Evolutionary conservation across 2,113 vertebrate genomes (phyloP).

Genomic region (Cisticola juncidis): DNA sequence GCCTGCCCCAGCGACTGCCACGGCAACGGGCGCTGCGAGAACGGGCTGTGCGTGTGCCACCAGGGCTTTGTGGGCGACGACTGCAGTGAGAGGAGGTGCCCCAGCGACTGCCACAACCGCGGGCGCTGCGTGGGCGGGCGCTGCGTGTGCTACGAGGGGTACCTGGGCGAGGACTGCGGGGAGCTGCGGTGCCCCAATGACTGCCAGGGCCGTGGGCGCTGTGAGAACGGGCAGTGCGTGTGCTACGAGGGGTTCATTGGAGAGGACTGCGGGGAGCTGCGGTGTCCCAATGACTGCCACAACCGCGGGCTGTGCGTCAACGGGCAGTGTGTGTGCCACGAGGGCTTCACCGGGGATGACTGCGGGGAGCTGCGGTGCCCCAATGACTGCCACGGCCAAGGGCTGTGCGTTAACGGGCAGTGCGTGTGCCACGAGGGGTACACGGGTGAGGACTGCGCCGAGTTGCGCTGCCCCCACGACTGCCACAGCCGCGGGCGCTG

Average conservation of each 20-base stretch:
- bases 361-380: slow-evolving; percentile 85
- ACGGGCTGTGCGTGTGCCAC: slow-evolving; percentile 85
- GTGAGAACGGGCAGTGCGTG: slow-evolving; percentile 82
- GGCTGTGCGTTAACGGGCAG: slow-evolving; percentile 84
- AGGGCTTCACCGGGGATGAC: slow-evolving; percentile 80
- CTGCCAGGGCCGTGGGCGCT: slow-evolving; percentile 82
- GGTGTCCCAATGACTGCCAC: slow-evolving; percentile 85
- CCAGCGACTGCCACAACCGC: slow-evolving; percentile 78
- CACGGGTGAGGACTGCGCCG: slow-evolving; percentile 80
- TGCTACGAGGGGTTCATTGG: slow-evolving; percentile 83
- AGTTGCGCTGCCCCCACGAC: slow-evolving; percentile 82
- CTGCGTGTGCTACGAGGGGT: slow-evolving; percentile 89
- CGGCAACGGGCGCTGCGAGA: slow-evolving; percentile 80
- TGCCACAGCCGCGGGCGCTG: slow-evolving; percentile 84
- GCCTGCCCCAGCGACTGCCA: slow-evolving; percentile 86
- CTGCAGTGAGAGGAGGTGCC: slow-evolving; percentile 85
- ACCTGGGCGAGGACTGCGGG: slow-evolving; percentile 80
- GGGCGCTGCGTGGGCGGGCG: slow-evolving; percentile 84
- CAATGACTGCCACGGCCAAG: slow-evolving; percentile 78
- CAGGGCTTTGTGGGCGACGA: slow-evolving; percentile 85
- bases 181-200: slow-evolving; percentile 84
- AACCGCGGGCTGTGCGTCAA: slow-evolving; percentile 77
- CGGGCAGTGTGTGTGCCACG: slow-evolving; percentile 83
- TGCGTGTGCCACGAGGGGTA: slow-evolving; percentile 83
- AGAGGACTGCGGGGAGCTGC: slow-evolving; percentile 82